These are phyloP conservation scores for Proisotoma minuta DNA, from an alignment of 2,888 invertebrate genomes.

Conservation along the genomic window DNA sequence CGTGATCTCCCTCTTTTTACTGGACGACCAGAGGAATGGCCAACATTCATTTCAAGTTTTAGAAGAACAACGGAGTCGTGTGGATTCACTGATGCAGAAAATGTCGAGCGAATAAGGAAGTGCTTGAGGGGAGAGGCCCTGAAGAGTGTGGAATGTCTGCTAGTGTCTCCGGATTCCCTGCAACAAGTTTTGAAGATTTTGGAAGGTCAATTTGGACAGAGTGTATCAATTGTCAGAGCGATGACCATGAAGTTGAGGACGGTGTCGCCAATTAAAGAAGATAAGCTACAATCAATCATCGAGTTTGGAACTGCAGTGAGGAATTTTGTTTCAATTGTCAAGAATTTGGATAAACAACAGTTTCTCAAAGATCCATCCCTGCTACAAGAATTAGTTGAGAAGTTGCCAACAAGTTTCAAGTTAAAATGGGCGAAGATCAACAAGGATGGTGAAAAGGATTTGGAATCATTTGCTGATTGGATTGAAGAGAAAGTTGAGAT, in stretches of 20 bases:
- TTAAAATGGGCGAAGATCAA: too few species aligned
- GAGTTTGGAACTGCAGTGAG: constrained; percentile 7
- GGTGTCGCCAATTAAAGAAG: background rate
- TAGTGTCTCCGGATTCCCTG: background rate
- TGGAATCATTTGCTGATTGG: too few species aligned
- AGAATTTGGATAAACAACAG: background rate
- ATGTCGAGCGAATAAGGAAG: background rate
- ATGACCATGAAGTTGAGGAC: background rate
- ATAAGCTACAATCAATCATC: constrained; percentile 2
- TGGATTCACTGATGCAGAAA: background rate
- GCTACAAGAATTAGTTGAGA: background rate
- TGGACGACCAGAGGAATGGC: too few species aligned
- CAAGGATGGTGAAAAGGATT: too few species aligned
- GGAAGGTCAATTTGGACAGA: constrained; percentile 1
- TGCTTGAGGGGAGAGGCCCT: constrained; percentile 5
- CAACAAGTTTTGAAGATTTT: background rate
- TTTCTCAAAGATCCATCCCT: constrained; percentile 1
- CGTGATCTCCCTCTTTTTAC: too few species aligned
- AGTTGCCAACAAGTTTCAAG: constrained; percentile 4
- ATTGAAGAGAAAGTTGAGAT: too few species aligned
- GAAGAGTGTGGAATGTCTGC: constrained; percentile 2
- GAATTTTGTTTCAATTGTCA: background rate
- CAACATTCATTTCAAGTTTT: too few species aligned
- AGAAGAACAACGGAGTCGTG: background rate
- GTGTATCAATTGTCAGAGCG: background rate